Evolutionary conservation across 2,797 vertebrate species (phyloP), one percentile per base, ranked within the genome.

Genomic region (Acomys russatus): DNA sequence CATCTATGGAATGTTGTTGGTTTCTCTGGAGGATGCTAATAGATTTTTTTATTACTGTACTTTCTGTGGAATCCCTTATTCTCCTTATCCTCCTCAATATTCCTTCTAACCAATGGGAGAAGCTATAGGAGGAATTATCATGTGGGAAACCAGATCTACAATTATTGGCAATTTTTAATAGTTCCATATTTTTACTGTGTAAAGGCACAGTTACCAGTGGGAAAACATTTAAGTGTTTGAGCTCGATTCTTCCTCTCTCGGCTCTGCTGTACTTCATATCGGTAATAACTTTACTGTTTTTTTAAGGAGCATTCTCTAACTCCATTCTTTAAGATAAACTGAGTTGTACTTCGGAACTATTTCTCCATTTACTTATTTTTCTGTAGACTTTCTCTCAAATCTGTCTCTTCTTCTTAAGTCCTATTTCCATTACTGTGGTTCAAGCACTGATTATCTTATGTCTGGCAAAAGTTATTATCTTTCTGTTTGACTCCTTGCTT

Each of bases 81-180:
- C 61, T 71, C 30, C 9, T n/a, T 30, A 79, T 6, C 12, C 20
- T 88, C 23, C 3, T 90, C 86, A 79, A 70, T 59, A 79, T 82
- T 92, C 20, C 61, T 92, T 88, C 23, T 73, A 94, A 90, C 9
- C 77, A 84, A n/a, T 68, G 9, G 20, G 15, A 92, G 35, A 94
- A 84, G 14, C 92, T 87, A 89, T 44, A 64, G 56, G 76, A 94
- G 76, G 90, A 94, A 96, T 74, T 51, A 88, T 18, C 71, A 82
- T 33, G 77, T 84, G 71, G n/a, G 64, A 94, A 28, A 10, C 80
- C 66, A 78, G n/a, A 33, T 51, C 44, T 66, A 33, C 15, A 95
- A 73, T 18, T 73, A 74, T 23, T 38, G 54, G 33, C 78, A 80
- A 35, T 80, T 6, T 59, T 80, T 35, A 80, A 59, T 80, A 85